Conservation (phyloP, 2,888 invertebrate genomes). For the Perizoma affinitatum region DNA sequence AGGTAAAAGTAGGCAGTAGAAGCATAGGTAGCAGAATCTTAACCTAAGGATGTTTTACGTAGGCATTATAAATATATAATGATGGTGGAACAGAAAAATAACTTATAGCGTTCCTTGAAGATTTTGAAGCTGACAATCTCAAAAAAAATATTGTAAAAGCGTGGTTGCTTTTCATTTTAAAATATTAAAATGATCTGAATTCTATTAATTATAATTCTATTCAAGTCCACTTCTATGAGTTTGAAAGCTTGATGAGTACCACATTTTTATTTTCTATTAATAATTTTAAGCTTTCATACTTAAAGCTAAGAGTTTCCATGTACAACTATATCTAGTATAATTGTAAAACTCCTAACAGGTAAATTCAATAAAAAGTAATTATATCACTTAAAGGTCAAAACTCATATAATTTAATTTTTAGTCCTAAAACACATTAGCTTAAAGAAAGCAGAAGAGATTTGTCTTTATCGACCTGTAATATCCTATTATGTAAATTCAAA, state of each 20-base stretch:
- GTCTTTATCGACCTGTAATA: slow-evolving; percentile 48
- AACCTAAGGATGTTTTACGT: too few species aligned
- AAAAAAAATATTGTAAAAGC: not conserved
- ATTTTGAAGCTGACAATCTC: not conserved
- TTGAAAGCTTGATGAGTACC: too few species aligned
- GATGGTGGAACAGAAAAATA: not conserved
- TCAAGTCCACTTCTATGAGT: too few species aligned
- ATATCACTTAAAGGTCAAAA: too few species aligned
- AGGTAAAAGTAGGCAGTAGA: too few species aligned
- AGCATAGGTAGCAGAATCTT: too few species aligned
- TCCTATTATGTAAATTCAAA: slow-evolving; percentile 50
- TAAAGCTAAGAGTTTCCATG: not conserved
- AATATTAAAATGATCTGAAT: too few species aligned
- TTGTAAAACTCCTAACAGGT: too few species aligned
- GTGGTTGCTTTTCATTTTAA: not conserved
- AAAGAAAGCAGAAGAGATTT: slow-evolving; percentile 35
- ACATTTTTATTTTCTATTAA: not conserved
- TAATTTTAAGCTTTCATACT: slow-evolving; percentile 6
- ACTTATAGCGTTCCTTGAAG: not conserved
- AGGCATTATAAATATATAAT: too few species aligned
- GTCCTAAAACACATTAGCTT: slow-evolving; percentile 30
- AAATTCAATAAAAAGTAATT: too few species aligned
- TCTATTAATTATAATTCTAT: too few species aligned
- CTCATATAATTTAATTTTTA: slow-evolving; percentile 19
- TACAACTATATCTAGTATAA: too few species aligned